Evolutionary conservation across 2,797 vertebrate genomes (phyloP).

Genomic region (Leuciscus waleckii): DNA sequence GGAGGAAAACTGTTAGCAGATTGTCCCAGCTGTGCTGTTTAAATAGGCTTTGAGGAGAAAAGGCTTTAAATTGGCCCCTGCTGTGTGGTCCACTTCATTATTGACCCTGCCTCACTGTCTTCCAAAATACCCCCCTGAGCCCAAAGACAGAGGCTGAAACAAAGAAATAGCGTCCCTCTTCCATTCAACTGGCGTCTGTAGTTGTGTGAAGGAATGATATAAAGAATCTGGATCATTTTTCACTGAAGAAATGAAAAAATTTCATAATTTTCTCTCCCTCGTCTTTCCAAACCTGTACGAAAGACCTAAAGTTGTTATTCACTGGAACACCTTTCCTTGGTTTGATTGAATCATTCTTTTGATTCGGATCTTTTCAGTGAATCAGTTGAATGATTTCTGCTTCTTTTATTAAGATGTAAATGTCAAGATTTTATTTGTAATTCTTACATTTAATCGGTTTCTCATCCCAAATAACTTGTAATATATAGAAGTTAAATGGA

Average conservation of each 20-base stretch:
- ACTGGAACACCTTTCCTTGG: neutral
- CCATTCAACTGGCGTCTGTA: neutral
- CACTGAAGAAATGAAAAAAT: neutral
- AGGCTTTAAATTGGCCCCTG: constrained; percentile 46
- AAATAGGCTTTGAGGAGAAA: constrained; percentile 46
- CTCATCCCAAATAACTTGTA: neutral
- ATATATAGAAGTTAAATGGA: neutral
- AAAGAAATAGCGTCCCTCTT: constrained; percentile 19
- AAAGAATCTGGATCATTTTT: neutral
- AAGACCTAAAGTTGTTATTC: neutral
- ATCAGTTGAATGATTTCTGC: neutral
- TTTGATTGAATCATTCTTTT: neutral
- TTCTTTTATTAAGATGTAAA: neutral
- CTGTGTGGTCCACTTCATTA: constrained; percentile 62
- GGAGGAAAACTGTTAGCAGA: constrained; percentile 51
- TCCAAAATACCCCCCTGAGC: constrained; percentile 21
- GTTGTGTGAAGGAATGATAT: constrained; percentile 29
- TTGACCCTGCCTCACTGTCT: constrained; percentile 56
- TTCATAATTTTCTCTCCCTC: neutral
- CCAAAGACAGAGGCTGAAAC: constrained; percentile 14
- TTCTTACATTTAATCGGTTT: neutral
- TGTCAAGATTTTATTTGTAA: neutral
- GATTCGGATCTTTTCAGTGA: neutral
- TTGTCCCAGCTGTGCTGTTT: constrained; percentile 52
- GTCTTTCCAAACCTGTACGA: neutral